Base-by-base conservation (phyloP, 2,888 invertebrate genomes). In the Adelphocoris suturalis region DNA sequence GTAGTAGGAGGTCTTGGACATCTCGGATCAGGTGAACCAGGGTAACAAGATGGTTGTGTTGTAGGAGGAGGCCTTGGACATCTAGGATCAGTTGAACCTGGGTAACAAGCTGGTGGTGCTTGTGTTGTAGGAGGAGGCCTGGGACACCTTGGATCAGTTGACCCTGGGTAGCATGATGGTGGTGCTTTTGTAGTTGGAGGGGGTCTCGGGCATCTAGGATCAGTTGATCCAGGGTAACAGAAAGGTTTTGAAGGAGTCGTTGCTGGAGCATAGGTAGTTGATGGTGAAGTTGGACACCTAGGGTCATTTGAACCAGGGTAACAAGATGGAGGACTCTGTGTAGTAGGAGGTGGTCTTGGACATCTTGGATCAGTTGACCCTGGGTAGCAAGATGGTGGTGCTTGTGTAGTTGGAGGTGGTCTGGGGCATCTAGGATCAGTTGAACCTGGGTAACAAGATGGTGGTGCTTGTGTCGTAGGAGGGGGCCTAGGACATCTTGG, bases 1-100 rank as follows among this genome's bases (percentile, higher is more conserved):
- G 75, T 86, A 12, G 86, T 4, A 3, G 76, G 86, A 13, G 47
- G 86, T 37, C 37, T 37, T 1, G 86, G 68, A 23, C 86, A 92
- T 87, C 92, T 90, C 9, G 92, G 92, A 90, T 92, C 92, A 52
- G 78, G 91, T 7, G 92, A 86, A 93, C 92, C 92, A 0, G 92
- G 92, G 89, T 93, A 93, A 91, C 94, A 94, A 28, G 92, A 80
- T 1, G 92, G 93, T 12, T 61, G 85, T 14, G 93, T 92, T 0
- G 93, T 92, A 19, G 92, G 90, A 0, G 93, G 93, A 90, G 92
- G 91, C 86, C 92, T 91, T 0, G 93, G 93, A 89, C 94, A 94
- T 16, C 93, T 92, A 0, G 94, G 93, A 91, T 94, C 94, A 93
- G 91, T 92, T 0, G 61, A 93, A 91, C 78, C 82, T 27, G 82